phyloP scores from a whole-genome alignment of 2,888 invertebrate genomes.

The Osedax frankpressi region DNA sequence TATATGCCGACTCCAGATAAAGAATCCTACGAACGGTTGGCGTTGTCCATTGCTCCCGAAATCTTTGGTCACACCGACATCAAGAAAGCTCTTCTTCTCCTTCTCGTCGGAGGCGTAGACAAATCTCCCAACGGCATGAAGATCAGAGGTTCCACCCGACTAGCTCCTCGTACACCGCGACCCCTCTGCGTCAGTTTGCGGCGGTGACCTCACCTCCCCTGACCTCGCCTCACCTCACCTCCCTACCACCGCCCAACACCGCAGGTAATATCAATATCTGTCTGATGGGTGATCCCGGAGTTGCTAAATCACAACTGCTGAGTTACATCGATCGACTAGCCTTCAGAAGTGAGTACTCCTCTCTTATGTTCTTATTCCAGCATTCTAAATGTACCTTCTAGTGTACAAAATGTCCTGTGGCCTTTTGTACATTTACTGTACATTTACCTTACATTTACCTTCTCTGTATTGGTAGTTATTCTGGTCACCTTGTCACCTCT shows the following conservation, averaged over 20 bases:
- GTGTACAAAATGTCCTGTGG: too few species aligned
- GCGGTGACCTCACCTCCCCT: too few species aligned
- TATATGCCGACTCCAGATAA: slow-evolving; percentile 28
- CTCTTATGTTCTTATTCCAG: too few species aligned
- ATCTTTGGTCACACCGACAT: slow-evolving; percentile 96
- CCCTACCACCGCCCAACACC: not conserved
- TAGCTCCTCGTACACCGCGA: too few species aligned
- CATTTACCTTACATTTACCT: too few species aligned
- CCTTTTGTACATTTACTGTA: too few species aligned
- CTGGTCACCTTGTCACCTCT: too few species aligned
- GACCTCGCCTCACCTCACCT: too few species aligned
- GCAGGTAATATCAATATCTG: slow-evolving; percentile 74
- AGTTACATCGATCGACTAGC: slow-evolving; percentile 86
- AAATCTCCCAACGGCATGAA: slow-evolving; percentile 84
- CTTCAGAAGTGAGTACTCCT: slow-evolving; percentile 54
- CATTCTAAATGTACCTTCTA: too few species aligned
- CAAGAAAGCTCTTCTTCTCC: slow-evolving; percentile 81
- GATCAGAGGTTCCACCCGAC: too few species aligned
- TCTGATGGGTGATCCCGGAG: slow-evolving; percentile 98
- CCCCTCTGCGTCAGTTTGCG: too few species aligned
- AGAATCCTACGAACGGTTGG: slow-evolving; percentile 81
- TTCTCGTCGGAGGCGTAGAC: slow-evolving; percentile 67
- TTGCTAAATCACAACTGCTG: slow-evolving; percentile 92
- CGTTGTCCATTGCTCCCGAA: slow-evolving; percentile 87
- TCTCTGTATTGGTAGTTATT: too few species aligned